Percentiles rank a stretch among this genome's conserved stretches.
These are phyloP conservation scores for Amphimallon solstitiale DNA, from an alignment of 2,888 invertebrate species.

Conservation along the genomic window DNA sequence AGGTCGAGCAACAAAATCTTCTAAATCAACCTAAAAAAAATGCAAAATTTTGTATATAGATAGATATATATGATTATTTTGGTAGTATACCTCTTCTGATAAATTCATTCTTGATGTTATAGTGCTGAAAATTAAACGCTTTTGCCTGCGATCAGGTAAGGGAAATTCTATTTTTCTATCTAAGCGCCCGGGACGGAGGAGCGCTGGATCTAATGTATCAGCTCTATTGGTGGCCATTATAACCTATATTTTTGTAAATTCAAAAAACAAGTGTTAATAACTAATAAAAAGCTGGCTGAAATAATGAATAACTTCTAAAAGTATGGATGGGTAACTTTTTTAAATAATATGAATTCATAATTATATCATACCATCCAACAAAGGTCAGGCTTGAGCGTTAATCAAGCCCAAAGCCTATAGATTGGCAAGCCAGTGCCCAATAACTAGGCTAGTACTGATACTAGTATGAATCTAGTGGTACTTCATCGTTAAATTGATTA, in stretches of 20 bases:
- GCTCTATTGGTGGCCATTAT: conserved; percentile 98
- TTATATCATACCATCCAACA: too few species aligned
- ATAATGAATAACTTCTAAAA: too few species aligned
- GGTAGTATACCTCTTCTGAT: conserved; percentile 79
- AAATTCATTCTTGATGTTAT: conserved; percentile 97
- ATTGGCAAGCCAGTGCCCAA: too few species aligned
- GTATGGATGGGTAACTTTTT: too few species aligned
- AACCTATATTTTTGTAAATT: conserved; percentile 58
- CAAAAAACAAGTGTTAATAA: background rate
- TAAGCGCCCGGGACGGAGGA: conserved; percentile 92
- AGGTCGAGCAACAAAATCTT: conserved; percentile 98
- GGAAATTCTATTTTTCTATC: conserved; percentile 99
- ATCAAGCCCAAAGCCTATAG: too few species aligned
- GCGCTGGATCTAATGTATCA: conserved; percentile 98
- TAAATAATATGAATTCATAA: too few species aligned
- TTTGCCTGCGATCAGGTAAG: conserved; percentile 89
- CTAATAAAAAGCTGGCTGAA: background rate
- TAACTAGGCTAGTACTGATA: too few species aligned
- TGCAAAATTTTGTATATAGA: conserved; percentile 8
- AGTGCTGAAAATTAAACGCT: conserved; percentile 97
- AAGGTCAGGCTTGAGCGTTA: too few species aligned
- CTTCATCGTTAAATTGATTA: too few species aligned
- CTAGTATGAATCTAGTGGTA: too few species aligned
- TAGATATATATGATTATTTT: background rate
- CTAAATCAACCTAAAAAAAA: conserved; percentile 81